phyloP scores from a whole-genome alignment of 2,113 vertebrate genomes.

The Rhabdomys dilectus region DNA sequence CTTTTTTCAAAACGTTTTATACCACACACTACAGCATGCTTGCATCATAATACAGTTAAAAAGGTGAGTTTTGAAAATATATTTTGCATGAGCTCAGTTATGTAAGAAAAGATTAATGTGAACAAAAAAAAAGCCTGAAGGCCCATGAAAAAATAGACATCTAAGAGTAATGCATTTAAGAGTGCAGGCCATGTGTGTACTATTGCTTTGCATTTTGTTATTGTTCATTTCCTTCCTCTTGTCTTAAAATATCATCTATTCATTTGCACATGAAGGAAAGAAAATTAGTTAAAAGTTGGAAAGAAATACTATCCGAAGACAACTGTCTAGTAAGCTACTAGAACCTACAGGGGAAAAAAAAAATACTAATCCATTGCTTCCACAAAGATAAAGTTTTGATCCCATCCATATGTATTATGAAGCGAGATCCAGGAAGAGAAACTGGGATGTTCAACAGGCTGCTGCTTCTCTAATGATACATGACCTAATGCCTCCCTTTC shows the following conservation, averaged over 20 bases:
- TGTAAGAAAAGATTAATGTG: neutral
- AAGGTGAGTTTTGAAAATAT: neutral
- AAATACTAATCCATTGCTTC: neutral
- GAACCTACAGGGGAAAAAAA: neutral
- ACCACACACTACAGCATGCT: neutral
- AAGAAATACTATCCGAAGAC: neutral
- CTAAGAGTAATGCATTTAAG: neutral
- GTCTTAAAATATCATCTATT: neutral
- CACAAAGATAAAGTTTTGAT: neutral
- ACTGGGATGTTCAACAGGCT: neutral
- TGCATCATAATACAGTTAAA: neutral
- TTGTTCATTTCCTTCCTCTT: neutral
- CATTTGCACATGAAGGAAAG: neutral
- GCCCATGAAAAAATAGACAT: neutral
- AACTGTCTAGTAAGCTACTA: neutral
- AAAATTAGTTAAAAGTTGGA: neutral
- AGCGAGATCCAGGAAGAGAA: neutral
- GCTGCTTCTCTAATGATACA: neutral
- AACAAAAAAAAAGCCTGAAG: neutral
- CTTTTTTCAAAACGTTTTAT: neutral
- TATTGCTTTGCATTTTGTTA: neutral
- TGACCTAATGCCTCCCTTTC: neutral
- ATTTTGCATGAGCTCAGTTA: neutral
- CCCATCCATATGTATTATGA: neutral
- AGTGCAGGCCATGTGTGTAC: neutral